Evolutionary conservation across 2,888 invertebrate species (phyloP).

Genomic region (Carcina quercana): DNA sequence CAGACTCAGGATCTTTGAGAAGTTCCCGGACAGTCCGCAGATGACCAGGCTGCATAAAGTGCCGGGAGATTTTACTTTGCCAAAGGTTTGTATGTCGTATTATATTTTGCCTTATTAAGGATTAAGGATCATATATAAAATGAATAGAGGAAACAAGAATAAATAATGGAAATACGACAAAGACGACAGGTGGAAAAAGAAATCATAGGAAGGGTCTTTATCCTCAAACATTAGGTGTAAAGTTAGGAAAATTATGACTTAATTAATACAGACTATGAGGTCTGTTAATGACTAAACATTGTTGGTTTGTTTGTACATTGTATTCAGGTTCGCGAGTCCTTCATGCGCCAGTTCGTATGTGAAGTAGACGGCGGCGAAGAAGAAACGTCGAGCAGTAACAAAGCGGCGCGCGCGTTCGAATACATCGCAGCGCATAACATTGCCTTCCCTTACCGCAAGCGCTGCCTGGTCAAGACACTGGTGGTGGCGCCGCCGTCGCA

Average conservation of each 20-base stretch:
- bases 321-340: constrained; percentile 95
- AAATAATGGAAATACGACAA: too few relatives aligned
- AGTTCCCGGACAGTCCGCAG: constrained; percentile 98
- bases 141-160: not conserved
- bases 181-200: too few relatives aligned
- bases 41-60: constrained; percentile 97
- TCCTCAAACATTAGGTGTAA: too few relatives aligned
- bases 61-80: constrained; percentile 92
- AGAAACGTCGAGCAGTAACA: constrained; percentile 54
- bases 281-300: too few relatives aligned
- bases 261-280: too few relatives aligned
- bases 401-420: constrained; percentile 42
- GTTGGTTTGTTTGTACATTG: too few relatives aligned
- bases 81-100: constrained; percentile 77
- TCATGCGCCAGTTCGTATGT: constrained; percentile 97
- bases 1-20: constrained; percentile 95
- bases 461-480: constrained; percentile 86
- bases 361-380: constrained; percentile 90
- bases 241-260: too few relatives aligned
- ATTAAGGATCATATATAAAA: not conserved
- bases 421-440: constrained; percentile 59
- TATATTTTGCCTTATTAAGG: too few relatives aligned
- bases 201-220: too few relatives aligned
- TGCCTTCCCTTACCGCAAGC: constrained; percentile 81
- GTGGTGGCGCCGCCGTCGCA: constrained; percentile 88